Percentiles rank a stretch among this genome's conserved stretches.
phyloP scores from a whole-genome alignment of 1,140 invertebrate species.

The Drosophila arawakana region DNA sequence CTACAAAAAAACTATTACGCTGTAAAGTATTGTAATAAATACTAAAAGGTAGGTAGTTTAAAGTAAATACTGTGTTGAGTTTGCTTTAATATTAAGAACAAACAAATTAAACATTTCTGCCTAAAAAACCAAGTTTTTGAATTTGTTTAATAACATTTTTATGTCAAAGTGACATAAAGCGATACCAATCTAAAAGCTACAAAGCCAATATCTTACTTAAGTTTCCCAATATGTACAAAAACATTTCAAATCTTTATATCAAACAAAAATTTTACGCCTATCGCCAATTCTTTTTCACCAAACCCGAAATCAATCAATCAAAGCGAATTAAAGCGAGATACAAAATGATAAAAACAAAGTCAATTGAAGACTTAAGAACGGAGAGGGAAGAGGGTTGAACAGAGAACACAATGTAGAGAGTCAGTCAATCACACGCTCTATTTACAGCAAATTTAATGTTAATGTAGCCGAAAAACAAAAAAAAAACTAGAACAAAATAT shows the following conservation, averaged over 20 bases:
- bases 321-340: constrained; percentile 65
- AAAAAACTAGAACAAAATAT: constrained; percentile 64
- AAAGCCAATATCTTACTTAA: constrained; percentile 43
- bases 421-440: constrained; percentile 78
- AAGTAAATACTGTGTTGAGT: background rate
- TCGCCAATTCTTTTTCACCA: constrained; percentile 42
- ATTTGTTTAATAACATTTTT: constrained; percentile 45
- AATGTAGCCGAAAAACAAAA: constrained; percentile 29
- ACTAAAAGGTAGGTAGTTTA: constrained; percentile 1
- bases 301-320: constrained; percentile 67
- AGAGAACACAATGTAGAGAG: constrained; percentile 27
- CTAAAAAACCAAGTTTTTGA: constrained; percentile 9
- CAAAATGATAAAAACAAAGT: constrained; percentile 21
- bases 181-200: constrained; percentile 61
- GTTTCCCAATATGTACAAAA: constrained; percentile 16
- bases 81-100: background rate
- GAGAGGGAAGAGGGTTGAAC: constrained; percentile 1
- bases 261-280: constrained; percentile 44
- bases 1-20: background rate
- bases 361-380: background rate
- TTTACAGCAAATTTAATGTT: constrained; percentile 74
- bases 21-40: constrained; percentile 4
- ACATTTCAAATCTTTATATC: constrained; percentile 46
- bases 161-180: constrained; percentile 32
- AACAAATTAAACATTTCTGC: too few relatives aligned